These are phyloP conservation scores for Pachyrhynchus sulphureomaculatus DNA, from an alignment of 1,140 invertebrate species.

Conservation along the genomic window DNA sequence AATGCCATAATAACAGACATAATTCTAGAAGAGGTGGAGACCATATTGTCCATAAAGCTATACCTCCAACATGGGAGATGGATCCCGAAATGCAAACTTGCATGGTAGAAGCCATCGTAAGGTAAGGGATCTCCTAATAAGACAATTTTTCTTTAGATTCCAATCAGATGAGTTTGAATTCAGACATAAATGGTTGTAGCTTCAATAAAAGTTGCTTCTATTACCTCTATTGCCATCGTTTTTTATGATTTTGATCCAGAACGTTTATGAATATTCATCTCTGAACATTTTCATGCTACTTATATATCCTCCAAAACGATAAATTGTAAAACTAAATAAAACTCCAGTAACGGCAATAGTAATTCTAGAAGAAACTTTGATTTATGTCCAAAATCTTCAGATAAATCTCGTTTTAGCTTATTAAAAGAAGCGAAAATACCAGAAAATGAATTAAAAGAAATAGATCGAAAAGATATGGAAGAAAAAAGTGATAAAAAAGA, in stretches of 20 bases:
- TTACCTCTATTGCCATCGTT: too few relatives aligned
- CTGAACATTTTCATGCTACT: too few relatives aligned
- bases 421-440: slow-evolving; percentile 78
- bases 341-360: too few relatives aligned
- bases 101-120: slow-evolving; percentile 95
- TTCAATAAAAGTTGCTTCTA: too few relatives aligned
- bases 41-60: slow-evolving; percentile 85
- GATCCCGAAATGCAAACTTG: slow-evolving; percentile 89
- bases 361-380: too few relatives aligned
- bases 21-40: slow-evolving; percentile 81
- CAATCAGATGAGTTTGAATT: background rate
- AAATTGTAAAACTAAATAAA: too few relatives aligned
- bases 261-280: too few relatives aligned
- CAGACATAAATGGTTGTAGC: too few relatives aligned
- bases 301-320: too few relatives aligned
- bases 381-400: background rate
- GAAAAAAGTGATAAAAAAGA: slow-evolving; percentile 69
- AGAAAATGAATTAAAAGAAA: slow-evolving; percentile 58
- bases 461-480: slow-evolving; percentile 53
- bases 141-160: slow-evolving; percentile 1
- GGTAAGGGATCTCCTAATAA: slow-evolving; percentile 64
- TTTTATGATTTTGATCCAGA: too few relatives aligned
- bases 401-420: slow-evolving; percentile 56
- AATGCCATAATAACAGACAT: slow-evolving; percentile 87
- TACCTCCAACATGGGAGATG: slow-evolving; percentile 85